phyloP scores from a whole-genome alignment of 2,113 vertebrate genomes.

The Hipposideros armiger region DNA sequence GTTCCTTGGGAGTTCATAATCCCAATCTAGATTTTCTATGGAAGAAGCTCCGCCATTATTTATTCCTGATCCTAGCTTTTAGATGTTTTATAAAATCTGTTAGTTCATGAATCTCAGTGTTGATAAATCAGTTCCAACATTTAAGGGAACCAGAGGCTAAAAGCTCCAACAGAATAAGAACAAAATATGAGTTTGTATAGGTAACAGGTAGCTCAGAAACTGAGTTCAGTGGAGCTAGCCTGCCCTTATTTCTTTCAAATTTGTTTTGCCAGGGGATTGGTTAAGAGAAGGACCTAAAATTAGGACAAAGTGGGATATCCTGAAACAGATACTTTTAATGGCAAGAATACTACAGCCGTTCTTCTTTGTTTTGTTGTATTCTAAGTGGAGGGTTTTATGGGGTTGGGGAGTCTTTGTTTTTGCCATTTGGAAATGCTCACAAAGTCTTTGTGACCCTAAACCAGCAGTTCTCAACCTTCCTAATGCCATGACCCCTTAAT shows the following conservation, averaged over 20 bases:
- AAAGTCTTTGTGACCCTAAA: neutral
- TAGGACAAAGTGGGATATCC: neutral
- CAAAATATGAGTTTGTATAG: neutral
- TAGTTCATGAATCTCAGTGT: neutral
- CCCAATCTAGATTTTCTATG: neutral
- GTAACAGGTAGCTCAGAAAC: neutral
- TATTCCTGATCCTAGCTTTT: neutral
- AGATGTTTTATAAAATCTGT: slow-evolving; percentile 1
- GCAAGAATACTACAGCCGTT: neutral
- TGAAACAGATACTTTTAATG: neutral
- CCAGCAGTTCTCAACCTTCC: too few relatives aligned
- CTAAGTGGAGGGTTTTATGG: neutral
- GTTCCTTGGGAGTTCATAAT: neutral
- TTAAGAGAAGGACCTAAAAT: neutral
- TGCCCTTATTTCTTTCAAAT: neutral
- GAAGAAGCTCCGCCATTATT: neutral
- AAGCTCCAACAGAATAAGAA: neutral
- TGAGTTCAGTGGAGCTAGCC: neutral
- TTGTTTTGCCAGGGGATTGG: neutral
- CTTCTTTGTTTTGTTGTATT: neutral
- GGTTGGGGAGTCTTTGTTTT: neutral
- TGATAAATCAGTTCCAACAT: neutral
- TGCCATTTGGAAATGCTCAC: neutral
- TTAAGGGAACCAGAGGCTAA: neutral
- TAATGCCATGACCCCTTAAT: too few relatives aligned